phyloP scores from a whole-genome alignment of 1,140 invertebrate genomes.

The Trigoniulus corallinus region DNA sequence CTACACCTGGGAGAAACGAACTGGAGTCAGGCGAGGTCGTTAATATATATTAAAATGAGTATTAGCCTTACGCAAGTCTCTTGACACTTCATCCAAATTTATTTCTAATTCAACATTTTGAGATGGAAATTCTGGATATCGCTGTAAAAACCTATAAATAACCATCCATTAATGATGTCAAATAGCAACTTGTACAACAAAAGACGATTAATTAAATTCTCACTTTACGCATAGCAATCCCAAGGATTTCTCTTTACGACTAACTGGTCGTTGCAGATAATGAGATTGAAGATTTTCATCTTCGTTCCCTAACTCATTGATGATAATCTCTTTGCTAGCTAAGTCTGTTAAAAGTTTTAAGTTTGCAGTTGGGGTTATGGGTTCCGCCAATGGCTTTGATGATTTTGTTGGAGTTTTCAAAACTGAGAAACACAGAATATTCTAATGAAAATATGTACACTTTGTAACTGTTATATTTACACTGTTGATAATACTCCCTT shows the following conservation, averaged over 20 bases:
- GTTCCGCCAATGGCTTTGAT: conserved; percentile 6
- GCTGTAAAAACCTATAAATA: conserved; percentile 25
- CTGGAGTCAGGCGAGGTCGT: neutral
- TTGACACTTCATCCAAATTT: conserved; percentile 25
- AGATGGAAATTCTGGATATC: conserved; percentile 23
- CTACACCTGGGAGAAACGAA: conserved; percentile 25
- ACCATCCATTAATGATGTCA: no score
- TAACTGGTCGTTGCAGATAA: conserved; percentile 1
- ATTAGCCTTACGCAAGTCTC: conserved; percentile 21
- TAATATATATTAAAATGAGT: neutral
- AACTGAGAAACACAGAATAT: no score
- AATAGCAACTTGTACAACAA: no score
- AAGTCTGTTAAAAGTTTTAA: conserved; percentile 27
- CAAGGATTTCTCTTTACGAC: conserved; percentile 26
- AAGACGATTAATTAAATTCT: conserved; percentile 1
- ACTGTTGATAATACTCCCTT: no score
- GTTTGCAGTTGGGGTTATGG: conserved; percentile 27
- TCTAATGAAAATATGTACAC: no score
- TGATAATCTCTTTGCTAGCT: conserved; percentile 22
- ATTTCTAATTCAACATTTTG: conserved; percentile 18
- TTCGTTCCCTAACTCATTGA: conserved; percentile 15
- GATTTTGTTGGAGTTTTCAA: neutral
- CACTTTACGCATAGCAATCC: conserved; percentile 27
- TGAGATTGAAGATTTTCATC: conserved; percentile 11
- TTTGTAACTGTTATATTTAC: no score